These are phyloP conservation scores for Coccyzus lansbergi DNA, from an alignment of 2,797 vertebrate species.

Conservation along the genomic window DNA sequence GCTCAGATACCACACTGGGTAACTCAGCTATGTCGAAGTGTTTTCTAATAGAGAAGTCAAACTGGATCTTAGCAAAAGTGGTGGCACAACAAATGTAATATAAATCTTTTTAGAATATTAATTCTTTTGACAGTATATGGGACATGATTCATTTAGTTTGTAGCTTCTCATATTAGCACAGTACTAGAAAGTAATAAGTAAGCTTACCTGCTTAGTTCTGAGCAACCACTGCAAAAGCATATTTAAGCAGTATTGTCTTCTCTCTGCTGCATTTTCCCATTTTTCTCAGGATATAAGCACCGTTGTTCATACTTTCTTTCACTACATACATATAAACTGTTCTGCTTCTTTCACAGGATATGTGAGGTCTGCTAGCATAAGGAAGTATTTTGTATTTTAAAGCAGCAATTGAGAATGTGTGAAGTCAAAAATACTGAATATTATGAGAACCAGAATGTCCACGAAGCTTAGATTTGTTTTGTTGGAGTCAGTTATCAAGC, in stretches of 20 bases:
- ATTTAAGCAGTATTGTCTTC: not conserved
- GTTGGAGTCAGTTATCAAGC: not conserved
- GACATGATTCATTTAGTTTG: not conserved
- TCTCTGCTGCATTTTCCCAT: not conserved
- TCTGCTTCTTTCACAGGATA: not conserved
- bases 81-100: not conserved
- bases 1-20: not conserved
- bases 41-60: not conserved
- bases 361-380: not conserved
- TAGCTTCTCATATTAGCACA: fast-evolving
- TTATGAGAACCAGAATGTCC: not conserved
- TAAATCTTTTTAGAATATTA: not conserved
- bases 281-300: not conserved
- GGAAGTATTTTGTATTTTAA: not conserved
- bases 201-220: not conserved
- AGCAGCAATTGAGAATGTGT: not conserved
- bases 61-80: not conserved
- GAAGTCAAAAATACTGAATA: not conserved
- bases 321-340: not conserved
- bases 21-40: not conserved
- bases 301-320: not conserved
- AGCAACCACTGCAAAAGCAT: not conserved
- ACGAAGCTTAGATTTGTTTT: not conserved
- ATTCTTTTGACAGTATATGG: not conserved
- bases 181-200: not conserved